Base-by-base conservation (phyloP, 2,113 vertebrate genomes). In the Fulmarus glacialis region DNA sequence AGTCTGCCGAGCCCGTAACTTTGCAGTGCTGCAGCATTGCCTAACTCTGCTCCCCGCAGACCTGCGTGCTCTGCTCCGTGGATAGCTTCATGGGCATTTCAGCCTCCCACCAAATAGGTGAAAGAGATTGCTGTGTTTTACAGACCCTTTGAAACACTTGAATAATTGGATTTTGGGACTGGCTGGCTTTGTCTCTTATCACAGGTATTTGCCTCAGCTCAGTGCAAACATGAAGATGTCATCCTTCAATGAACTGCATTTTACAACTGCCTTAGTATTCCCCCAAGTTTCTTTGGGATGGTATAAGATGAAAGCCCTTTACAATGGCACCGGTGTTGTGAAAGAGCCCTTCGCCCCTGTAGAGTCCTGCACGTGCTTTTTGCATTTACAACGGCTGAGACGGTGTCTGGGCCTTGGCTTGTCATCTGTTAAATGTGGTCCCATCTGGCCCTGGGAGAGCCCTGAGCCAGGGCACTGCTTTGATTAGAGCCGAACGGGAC, bases 141-240 rank as follows among this genome's bases (percentile, higher is more conserved):
- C 78, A 45, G 92, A 23, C 23, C 16, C 62, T 82, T 73, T 73
- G 81, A 85, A 89, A 50, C 63, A 20, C 56, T 16, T 24, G 55
- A 58, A 56, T 88, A 53, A 82, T 74, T 74, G 62, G 81, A 77
- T 95, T 74, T 91, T 11, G 59, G 66, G 59, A 7, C 85, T 73
- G 93, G 45, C 67, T 77, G 82, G 17, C 94, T 96, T 90, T 93
- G 93, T 92, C 63, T 89, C 67, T 92, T 73, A 73, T 82, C 67
- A 5, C 84, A 82, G 87, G 88, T 88, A 47, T 66, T 91, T 67
- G 79, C 55, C 68, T 81, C 48, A n/a, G 89, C 66, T 82, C 23
- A 74, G 95, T 8, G 9, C 81, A 47, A 74, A 84, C 73, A 43
- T 2, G 7, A 52, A 59, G 82, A 30, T 68, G 79, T 72, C 82